Evolutionary conservation across 2,888 invertebrate genomes (phyloP), one percentile per base, ranked within the genome.

Genomic region (Dynastes tityus): DNA sequence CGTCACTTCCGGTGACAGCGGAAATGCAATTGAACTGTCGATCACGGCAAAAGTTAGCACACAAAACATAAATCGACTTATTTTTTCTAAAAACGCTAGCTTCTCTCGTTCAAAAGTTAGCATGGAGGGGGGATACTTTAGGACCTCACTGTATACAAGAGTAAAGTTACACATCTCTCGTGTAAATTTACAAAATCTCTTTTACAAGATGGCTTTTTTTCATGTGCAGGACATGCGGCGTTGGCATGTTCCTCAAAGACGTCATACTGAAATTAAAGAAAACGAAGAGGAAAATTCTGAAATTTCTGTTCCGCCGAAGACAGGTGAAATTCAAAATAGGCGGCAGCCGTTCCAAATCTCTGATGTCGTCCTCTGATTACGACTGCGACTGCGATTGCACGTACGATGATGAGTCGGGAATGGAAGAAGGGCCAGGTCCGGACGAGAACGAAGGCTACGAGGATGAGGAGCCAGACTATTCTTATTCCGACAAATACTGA

Each of bases 201-300:
- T 45, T 9, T 45, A 9, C 45, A 32, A 32, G 2, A 32, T 32
- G 32, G 32, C 32, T 13, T 53, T 53, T n/a, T 53, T 53, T 4
- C 16, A n/a, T 53, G 4, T 75, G 22, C 75, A 64, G 45, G 29
- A 80, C 74, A 16, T 80, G 80, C 70, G 81, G 81, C 3, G 4
- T 67, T 27, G 76, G 78, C 13, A 77, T 78, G 16, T 81, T 81
- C 68, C 5, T 79, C 45, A 80, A 80, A 16, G 81, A 81, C 63
- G 76, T 81, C n/a, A 13, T 74, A 9, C 32, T 49, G 29, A 64
- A 67, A 22, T 51, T 79, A 22, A 79, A 78, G 70, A 80, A 65
- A 49, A 45, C 73, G n/a, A 73, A 55, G 51, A 79, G 64, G 29
- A 78, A 63, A 55, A 8, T 78, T 6, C 6, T n/a, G 3, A 75